Base-by-base conservation (phyloP, 2,888 invertebrate species). In the Watsonalla binaria region DNA sequence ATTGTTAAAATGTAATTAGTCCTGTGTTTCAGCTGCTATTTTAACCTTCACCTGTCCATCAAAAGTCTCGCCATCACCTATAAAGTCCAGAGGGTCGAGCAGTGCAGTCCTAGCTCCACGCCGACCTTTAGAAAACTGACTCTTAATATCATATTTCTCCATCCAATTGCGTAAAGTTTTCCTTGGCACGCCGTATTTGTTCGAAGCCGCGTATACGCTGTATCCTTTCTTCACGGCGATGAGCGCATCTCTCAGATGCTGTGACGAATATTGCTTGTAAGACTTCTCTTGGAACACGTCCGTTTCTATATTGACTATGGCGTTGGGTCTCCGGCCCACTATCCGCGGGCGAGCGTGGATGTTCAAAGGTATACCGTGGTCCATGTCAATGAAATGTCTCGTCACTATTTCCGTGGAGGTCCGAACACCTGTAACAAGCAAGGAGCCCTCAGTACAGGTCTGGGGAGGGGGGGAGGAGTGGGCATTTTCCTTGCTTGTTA, bases 131-230 rank as follows among this genome's bases (percentile, higher is more conserved):
- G 91, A 91, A 62, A 90, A 91, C 70, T 91, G 91, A 63, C 92
- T 92, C 66, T 91, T 90, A 39, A 92, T 92, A 65, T 92, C 90
- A 58, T 92, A 92, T 55, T 92, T 91, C 52, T 92, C 92, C 92
- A 92, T 92, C 90, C 92, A 92, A 71, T 92, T 92, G 53, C 92
- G 69, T 33, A 92, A 72, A 35, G 92, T 92, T 55, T 92, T 92
- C 68, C 92, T 78, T 2, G 92, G 92, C 33, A 92, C 92, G 0
- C 92, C 92, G 57, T 85, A 92, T 46, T 92, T 91, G 56, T 92
- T 92, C 0, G 92, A 92, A 0, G 92, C 92, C 0, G 92, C 92
- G 57, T 92, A 92, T 0, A 92, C 92, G 34, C 92, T 92, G 54
- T 90, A 89, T 0, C 92, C 92, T 63, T 87, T 87, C 60, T 92